These are phyloP conservation scores for Sebastiscus tertius DNA, from an alignment of 2,797 vertebrate species.

Conservation along the genomic window DNA sequence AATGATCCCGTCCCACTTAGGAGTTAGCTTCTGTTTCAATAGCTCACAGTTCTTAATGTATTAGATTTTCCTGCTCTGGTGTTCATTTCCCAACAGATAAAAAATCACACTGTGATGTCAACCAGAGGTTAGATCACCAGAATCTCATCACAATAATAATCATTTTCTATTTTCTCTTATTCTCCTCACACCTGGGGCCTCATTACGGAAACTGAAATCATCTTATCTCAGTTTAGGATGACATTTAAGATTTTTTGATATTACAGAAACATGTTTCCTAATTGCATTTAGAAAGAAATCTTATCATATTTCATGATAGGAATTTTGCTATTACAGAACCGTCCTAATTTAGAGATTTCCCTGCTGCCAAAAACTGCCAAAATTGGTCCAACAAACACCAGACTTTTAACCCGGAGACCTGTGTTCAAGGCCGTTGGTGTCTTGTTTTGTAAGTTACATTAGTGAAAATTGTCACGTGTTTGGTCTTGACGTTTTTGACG, in stretches of 20 bases:
- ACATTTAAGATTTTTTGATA: background rate
- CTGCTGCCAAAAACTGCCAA: no score
- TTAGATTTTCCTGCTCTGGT: no score
- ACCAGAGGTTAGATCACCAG: background rate
- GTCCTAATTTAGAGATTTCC: no score
- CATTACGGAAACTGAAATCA: background rate
- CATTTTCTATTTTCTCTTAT: background rate
- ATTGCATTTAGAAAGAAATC: accelerated
- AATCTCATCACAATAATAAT: background rate
- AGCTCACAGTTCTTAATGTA: background rate
- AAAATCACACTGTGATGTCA: background rate
- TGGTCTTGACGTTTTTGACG: no score
- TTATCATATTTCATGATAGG: accelerated
- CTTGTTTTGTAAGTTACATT: no score
- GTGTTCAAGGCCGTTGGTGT: no score
- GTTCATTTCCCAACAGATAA: background rate
- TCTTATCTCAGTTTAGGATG: background rate
- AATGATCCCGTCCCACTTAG: background rate
- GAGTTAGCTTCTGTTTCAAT: background rate
- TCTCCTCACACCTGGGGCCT: background rate
- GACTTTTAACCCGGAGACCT: no score
- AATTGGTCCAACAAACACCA: no score
- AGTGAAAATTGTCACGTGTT: no score
- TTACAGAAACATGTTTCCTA: background rate
- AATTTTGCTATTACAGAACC: background rate